Evolutionary conservation across 1,140 invertebrate species (phyloP), one percentile per base, ranked within the genome.

Genomic region (Diabrotica undecimpunctata): DNA sequence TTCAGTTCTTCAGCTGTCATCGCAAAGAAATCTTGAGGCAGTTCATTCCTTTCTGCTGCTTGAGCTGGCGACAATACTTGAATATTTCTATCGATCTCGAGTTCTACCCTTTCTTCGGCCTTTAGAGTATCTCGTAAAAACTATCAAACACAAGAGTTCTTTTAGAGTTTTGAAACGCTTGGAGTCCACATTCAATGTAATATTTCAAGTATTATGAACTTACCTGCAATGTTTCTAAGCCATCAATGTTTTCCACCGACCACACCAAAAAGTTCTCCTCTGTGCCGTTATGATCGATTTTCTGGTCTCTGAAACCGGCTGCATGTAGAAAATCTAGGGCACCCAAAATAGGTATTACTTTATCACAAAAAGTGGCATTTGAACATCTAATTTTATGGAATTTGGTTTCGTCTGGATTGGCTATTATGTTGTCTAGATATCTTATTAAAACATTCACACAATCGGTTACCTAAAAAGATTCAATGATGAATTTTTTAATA

Each of bases 401-500:
- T 76, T 97, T 98, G 70, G 92, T 88, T 73, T 96, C 93, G 8
- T 83, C 82, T 0, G 94, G 94, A 80, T 95, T 86, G 12, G 86
- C 86, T 11, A 95, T 83, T 14, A 97, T 90, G 79, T 98, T 98
- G 73, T 95, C 91, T 63, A 97, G 80, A 81, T 97, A 97, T 79
- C 93, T 95, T 71, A 85, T 87, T 6, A 98, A 77, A 6, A 92
- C 95, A 70, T 96, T 91, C 7, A 96, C 84, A 76, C 95, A 94
- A 6, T 85, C 82, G 59, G 88, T 87, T 7, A 93, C 83, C 88
- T 90, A 74, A 66, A 81, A 25, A 25, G 25, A 83, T 50, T 14
- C 13, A 5, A 46, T 53, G 10, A 54, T 56, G 8, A 25, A 25
- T 25, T 25, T 25, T 25, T 25, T 25, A 25, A 25, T 25, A 1